Conservation (phyloP, 2,797 vertebrate genomes). For the Holocentrus rufus region DNA sequence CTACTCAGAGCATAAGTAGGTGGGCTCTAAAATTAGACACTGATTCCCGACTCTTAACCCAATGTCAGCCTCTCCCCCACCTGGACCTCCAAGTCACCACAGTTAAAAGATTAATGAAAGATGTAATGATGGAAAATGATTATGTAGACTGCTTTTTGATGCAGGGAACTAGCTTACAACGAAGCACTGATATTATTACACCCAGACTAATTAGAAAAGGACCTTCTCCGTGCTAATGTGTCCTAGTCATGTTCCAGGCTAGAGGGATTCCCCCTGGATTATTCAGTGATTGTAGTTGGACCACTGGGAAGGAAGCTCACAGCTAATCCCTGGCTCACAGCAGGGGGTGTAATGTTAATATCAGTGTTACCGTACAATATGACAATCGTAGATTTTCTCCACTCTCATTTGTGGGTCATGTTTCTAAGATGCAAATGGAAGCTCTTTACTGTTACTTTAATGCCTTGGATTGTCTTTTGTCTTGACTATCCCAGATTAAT, state of each 20-base stretch:
- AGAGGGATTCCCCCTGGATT: conserved; percentile 73
- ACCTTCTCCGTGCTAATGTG: conserved; percentile 38
- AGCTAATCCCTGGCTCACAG: conserved; percentile 59
- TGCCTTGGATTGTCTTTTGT: not conserved
- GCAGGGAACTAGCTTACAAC: not conserved
- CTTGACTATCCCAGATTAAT: not conserved
- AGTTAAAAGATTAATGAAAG: conserved; percentile 12
- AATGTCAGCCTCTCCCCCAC: conserved; percentile 53
- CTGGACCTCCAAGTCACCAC: conserved; percentile 17
- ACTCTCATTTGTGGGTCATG: not conserved
- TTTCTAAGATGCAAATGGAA: conserved; percentile 5
- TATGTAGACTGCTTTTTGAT: not conserved
- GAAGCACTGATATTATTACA: conserved; percentile 13
- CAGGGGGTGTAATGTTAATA: conserved; percentile 34
- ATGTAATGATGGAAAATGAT: not conserved
- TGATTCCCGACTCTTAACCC: conserved; percentile 79
- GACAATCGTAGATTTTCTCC: conserved; percentile 10
- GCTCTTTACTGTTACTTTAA: not conserved
- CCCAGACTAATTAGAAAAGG: conserved; percentile 41
- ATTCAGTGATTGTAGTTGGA: conserved; percentile 66
- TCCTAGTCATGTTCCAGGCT: conserved; percentile 46
- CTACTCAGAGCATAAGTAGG: conserved; percentile 77
- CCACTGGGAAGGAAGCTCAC: conserved; percentile 58
- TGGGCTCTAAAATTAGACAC: conserved; percentile 81
- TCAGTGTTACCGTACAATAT: conserved; percentile 11